Base-by-base conservation (phyloP, 1,140 invertebrate genomes). In the Hesperophylax magnus region DNA sequence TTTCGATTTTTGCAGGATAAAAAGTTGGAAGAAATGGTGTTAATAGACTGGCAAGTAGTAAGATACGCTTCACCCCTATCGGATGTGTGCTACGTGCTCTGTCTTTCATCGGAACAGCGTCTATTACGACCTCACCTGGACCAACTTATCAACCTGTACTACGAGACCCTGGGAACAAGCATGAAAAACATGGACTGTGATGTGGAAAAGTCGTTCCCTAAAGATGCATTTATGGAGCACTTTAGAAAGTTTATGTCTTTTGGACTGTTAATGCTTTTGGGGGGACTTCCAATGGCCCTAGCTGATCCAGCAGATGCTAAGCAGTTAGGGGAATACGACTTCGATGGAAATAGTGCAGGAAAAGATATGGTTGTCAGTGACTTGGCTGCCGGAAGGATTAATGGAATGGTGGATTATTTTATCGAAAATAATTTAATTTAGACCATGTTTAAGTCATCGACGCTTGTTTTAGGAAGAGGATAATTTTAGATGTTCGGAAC, bases 1-100 rank as follows among this genome's bases (percentile, higher is more conserved):
- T 24, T 65, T 60, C n/a, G 56, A 0, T 60, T 60, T 65, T 80
- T 83, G 47, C 69, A 83, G 82, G 63, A 81, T 24, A 79, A 34
- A 15, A 79, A 78, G 63, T 15, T 58, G 3, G 61, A 67, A 14
- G 77, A 81, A 5, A 34, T 83, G 20, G 58, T 56, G 47, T 52
- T 83, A n/a, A 47, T 83, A 15, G 82, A 83, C 31, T 83, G 82
- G 82, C 82, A 83, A 72, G n/a, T 78, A 15, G 5, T 75, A 9
- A 63, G 77, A 56, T 34, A 61, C 14, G 27, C 75, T 27, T 83
- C 82, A 6, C 82, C 82, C 8, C 47, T 77, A 7, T 76, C 61
- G 9, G 82, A 83, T 24, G 11, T 83, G 0, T 17, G 20, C 15
- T 81, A 81, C 56, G 9, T 83, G 8, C n/a, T 83, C 9, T 83